Evolutionary conservation across 2,797 vertebrate genomes (phyloP), one percentile per base, ranked within the genome.

Genomic region (Hippoglossus hippoglossus): DNA sequence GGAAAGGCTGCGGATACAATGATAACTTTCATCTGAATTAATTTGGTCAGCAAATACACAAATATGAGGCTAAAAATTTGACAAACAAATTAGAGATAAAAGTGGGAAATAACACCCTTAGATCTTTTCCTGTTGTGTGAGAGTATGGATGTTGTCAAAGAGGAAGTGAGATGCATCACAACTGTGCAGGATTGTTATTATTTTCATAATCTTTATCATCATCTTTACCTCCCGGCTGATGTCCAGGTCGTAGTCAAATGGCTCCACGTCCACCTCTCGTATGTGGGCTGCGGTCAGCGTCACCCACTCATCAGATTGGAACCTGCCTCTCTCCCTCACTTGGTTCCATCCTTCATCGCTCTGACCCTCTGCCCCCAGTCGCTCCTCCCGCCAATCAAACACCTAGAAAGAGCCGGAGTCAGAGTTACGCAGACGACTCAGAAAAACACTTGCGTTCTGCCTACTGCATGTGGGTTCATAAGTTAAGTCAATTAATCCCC

Each of bases 181-280:
- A 34, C 31, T 9, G 31, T 9, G 31, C 31, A 34, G 31, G 31
- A 10, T 34, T 34, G 10, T 34, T 34, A 34, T 34, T 34, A 9
- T 34, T 34, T 9, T 34, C 31, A 34, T 34, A 9, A 34, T 34
- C 7, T 34, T 34, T 9, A 34, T 34, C 31, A 31, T 10, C 31
- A 34, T 34, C 21, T 7, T 22, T 94, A 99, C 98, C 97, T 99
- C 96, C 92, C 94, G 94, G 92, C 92, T 96, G 93, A 99, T 96
- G 72, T 98, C 96, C 90, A 98, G 88, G 81, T 97, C 93, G 67
- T 96, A 99, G 82, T 98, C 95, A 7, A 96, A 87, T 19, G 96
- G 95, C 50, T 99, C 97, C 88, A 98, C 77, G 50, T 98, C 97
- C 76, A 87, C 76, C 81, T 97, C 96, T 62, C 87, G 94, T 54